Evolutionary conservation across 37 sponge, comb jelly and placozoan species (phyloP).

Genomic region (Aphrocallistes beatrix): DNA sequence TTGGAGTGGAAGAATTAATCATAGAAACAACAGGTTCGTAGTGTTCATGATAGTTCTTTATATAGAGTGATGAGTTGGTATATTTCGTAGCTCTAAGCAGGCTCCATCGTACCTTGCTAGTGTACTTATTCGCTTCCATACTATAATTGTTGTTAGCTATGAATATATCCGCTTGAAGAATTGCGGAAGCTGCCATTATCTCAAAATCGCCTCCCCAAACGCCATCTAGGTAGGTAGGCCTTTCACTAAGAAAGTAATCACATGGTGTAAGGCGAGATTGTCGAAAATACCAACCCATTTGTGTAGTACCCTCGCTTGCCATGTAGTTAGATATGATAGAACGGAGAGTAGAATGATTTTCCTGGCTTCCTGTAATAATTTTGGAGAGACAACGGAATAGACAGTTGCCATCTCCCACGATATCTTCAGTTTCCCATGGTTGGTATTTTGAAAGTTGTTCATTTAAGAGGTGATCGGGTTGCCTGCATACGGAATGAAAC

Average conservation of each 20-base stretch:
- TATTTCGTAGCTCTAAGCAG: neutral
- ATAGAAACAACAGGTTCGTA: neutral
- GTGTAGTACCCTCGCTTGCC: neutral
- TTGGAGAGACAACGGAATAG: neutral
- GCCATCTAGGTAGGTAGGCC: neutral
- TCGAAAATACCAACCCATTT: neutral
- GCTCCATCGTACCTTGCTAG: neutral
- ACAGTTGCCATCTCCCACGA: neutral
- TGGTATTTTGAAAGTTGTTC: neutral
- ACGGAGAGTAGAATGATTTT: neutral
- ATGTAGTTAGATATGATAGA: neutral
- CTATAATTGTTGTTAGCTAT: neutral
- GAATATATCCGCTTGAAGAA: neutral
- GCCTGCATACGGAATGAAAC: neutral
- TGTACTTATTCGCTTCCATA: neutral
- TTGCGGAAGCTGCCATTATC: neutral
- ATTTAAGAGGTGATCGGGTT: neutral
- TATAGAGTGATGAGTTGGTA: neutral
- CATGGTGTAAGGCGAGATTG: neutral
- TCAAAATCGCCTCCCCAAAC: neutral
- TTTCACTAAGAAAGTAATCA: neutral
- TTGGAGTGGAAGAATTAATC: neutral
- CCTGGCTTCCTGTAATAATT: neutral
- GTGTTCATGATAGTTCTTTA: neutral
- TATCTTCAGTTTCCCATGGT: neutral